Base-by-base conservation (phyloP, 2,888 invertebrate species). In the Melipona bicolor region DNA sequence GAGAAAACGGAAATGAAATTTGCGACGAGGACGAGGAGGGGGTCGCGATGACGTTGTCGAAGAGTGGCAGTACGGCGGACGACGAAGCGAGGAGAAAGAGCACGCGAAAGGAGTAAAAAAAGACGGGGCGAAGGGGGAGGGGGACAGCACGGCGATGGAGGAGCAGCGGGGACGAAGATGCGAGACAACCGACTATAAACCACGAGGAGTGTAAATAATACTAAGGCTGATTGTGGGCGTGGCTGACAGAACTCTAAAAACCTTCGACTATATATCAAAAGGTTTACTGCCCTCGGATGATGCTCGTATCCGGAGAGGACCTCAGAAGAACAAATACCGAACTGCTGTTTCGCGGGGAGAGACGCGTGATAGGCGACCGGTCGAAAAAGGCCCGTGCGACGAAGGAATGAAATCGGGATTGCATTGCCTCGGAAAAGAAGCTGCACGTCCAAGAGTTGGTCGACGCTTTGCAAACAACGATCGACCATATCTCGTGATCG, bases 191-290 rank as follows among this genome's bases (percentile, higher is more conserved):
- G 88, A 89, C 84, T 86, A 85, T 87, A 80, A 87, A 87, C 89
- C 87, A 84, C 85, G 75, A 85, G 86, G 89, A 94, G 94, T 94
- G 94, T 94, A 94, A 94, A 94, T 94, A 94, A 94, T 94, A 92
- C 94, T 93, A 91, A 93, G 94, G 94, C 92, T 94, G 94, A 94
- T 94, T 94, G 94, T 94, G 93, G 94, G 94, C 94, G 94, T 94
- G 94, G 92, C 94, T 94, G 94, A 94, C 94, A 94, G 94, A 94
- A 94, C 94, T 94, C 94, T 94, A 94, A 94, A 94, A 94, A 94
- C 93, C 93, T 93, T 94, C 93, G 93, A 93, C 94, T 94, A 94
- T 94, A 94, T 94, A 94, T 94, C 94, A 94, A 94, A 94, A 91
- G 93, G 94, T 94, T 94, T 94, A 94, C 94, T 94, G 94, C 94